A percentile compares a stretch with the other conserved stretches of the same genome.
Evolutionary conservation across 2,113 vertebrate genomes (phyloP).

Genomic region (Solenodon paradoxus): DNA sequence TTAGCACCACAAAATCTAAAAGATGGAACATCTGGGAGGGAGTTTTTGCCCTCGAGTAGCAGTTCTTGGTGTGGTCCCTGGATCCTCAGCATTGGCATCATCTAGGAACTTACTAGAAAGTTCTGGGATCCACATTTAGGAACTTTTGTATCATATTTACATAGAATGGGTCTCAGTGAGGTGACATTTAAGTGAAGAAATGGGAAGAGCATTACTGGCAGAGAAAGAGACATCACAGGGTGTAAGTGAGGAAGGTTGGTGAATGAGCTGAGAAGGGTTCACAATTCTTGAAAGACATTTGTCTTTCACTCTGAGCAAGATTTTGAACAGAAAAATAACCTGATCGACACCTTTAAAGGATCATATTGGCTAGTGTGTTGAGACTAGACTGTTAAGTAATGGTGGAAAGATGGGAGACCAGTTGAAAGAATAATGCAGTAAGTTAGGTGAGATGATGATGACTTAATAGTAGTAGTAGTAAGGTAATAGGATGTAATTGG

Average conservation of each 20-base stretch:
- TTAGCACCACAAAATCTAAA: neutral
- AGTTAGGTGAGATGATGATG: neutral
- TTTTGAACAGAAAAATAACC: neutral
- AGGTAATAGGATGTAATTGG: neutral
- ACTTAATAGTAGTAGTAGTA: neutral
- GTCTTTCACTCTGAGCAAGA: neutral
- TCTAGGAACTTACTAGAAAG: neutral
- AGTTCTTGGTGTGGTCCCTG: neutral
- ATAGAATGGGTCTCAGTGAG: neutral
- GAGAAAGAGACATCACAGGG: neutral
- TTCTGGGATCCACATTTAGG: neutral
- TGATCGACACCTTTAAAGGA: neutral
- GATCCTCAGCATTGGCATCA: neutral
- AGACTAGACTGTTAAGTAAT: neutral
- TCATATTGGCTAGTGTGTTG: neutral
- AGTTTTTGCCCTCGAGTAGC: neutral
- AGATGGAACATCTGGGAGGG: neutral
- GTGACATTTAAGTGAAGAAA: neutral
- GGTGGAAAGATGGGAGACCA: neutral
- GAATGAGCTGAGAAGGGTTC: neutral
- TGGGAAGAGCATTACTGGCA: neutral
- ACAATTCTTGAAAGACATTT: neutral
- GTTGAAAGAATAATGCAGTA: neutral
- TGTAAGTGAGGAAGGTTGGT: neutral
- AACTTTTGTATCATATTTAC: neutral